Percentiles rank a stretch among this genome's conserved stretches.
Evolutionary conservation across 2,797 vertebrate species (phyloP).

Genomic region (Petrocephalus sullivani): DNA sequence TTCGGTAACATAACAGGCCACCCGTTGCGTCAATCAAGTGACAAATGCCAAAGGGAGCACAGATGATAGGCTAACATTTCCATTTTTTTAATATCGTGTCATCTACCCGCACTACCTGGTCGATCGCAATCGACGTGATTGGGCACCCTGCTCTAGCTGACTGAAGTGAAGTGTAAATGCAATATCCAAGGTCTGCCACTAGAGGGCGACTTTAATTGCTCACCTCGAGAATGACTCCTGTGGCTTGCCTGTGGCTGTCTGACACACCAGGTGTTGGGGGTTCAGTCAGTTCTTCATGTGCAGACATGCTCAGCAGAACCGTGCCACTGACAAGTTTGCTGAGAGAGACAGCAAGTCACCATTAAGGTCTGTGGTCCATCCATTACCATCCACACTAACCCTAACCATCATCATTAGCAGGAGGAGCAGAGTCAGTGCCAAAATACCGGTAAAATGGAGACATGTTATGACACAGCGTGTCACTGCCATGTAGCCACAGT

Average conservation of each 20-base stretch:
- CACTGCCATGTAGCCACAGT: neutral
- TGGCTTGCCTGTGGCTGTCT: constrained; percentile 53
- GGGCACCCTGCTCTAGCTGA: neutral
- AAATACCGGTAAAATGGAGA: neutral
- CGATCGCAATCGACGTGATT: too few species aligned
- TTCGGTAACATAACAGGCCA: too few species aligned
- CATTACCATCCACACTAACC: neutral
- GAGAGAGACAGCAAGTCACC: neutral
- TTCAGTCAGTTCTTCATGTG: constrained; percentile 27
- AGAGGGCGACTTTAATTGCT: constrained; percentile 28
- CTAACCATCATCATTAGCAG: neutral
- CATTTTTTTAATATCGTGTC: too few species aligned
- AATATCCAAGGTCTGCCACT: constrained; percentile 18
- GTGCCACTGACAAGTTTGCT: constrained; percentile 54
- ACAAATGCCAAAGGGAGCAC: too few species aligned
- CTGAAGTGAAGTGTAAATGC: neutral
- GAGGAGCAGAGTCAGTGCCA: neutral
- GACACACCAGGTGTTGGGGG: constrained; percentile 51
- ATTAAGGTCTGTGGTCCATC: neutral
- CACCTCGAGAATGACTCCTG: constrained; percentile 59
- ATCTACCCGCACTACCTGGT: too few species aligned
- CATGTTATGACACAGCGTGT: neutral
- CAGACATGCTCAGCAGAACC: constrained; percentile 58
- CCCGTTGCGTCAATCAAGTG: too few species aligned
- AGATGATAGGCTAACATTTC: too few species aligned